These are phyloP conservation scores for Calephelis virginiensis DNA, from an alignment of 1,140 invertebrate species.

Conservation along the genomic window DNA sequence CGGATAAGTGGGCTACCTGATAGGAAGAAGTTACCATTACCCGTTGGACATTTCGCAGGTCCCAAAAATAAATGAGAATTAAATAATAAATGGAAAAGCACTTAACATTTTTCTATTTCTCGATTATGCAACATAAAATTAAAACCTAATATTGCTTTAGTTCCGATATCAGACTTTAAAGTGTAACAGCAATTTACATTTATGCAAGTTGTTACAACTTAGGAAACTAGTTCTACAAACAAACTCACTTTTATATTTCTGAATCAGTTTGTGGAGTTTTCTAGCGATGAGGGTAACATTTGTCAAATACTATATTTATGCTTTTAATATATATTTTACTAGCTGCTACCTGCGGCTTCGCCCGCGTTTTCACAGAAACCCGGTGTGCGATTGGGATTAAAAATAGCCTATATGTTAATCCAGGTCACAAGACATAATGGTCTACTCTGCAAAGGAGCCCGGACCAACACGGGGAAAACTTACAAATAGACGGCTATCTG, in stretches of 20 bases:
- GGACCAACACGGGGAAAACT: too few species aligned
- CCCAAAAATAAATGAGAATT: too few species aligned
- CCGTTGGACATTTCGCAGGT: too few species aligned
- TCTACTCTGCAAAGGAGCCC: too few species aligned
- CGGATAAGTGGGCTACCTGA: too few species aligned
- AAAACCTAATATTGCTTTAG: not conserved
- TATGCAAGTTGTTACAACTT: not conserved
- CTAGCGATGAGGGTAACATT: not conserved
- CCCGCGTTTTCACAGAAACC: not conserved
- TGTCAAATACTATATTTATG: not conserved
- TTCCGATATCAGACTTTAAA: not conserved
- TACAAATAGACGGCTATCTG: too few species aligned
- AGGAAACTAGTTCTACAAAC: conserved; percentile 6
- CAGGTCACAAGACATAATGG: too few species aligned
- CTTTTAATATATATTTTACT: not conserved
- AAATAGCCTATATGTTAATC: too few species aligned
- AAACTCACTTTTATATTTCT: conserved; percentile 5
- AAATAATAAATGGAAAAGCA: too few species aligned
- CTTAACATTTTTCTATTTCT: too few species aligned
- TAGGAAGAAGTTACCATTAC: too few species aligned
- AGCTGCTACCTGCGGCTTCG: too few species aligned
- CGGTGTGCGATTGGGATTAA: not conserved
- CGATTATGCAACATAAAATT: not conserved
- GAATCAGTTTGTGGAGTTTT: not conserved
- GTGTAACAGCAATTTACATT: not conserved